phyloP scores from a whole-genome alignment of 2,113 vertebrate species.

The Phainopepla nitens region DNA sequence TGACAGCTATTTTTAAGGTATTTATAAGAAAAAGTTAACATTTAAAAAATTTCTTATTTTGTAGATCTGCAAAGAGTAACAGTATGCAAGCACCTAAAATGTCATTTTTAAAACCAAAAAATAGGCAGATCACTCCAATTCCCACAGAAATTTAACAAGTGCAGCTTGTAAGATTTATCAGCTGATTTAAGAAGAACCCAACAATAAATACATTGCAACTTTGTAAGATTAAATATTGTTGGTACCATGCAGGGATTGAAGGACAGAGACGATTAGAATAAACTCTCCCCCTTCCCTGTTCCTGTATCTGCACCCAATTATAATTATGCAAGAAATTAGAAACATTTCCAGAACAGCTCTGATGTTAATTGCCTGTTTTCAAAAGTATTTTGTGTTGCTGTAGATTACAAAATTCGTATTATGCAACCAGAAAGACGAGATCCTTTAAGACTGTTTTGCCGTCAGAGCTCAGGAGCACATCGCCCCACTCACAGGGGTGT shows the following conservation, averaged over 20 bases:
- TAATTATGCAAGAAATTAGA: not conserved
- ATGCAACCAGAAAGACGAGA: not conserved
- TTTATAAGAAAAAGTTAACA: not conserved
- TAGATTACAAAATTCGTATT: not conserved
- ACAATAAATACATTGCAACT: not conserved
- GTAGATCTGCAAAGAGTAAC: not conserved
- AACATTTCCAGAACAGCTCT: not conserved
- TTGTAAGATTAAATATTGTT: not conserved
- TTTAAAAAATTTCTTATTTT: not conserved
- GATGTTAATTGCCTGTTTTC: not conserved
- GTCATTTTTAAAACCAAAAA: not conserved
- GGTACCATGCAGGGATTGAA: not conserved
- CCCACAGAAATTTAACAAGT: not conserved
- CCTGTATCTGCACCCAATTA: not conserved
- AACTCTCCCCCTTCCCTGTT: not conserved
- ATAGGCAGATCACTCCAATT: not conserved
- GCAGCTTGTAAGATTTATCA: not conserved
- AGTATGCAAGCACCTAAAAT: not conserved
- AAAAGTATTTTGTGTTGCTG: not conserved
- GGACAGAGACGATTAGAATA: not conserved
- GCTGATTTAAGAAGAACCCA: not conserved
- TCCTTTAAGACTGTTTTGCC: not conserved
- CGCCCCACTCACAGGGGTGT: fast-evolving
- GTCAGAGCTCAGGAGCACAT: not conserved
- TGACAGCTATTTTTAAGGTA: fast-evolving